Evolutionary conservation across 2,797 vertebrate species (phyloP).

Genomic region (Botia kubotai): DNA sequence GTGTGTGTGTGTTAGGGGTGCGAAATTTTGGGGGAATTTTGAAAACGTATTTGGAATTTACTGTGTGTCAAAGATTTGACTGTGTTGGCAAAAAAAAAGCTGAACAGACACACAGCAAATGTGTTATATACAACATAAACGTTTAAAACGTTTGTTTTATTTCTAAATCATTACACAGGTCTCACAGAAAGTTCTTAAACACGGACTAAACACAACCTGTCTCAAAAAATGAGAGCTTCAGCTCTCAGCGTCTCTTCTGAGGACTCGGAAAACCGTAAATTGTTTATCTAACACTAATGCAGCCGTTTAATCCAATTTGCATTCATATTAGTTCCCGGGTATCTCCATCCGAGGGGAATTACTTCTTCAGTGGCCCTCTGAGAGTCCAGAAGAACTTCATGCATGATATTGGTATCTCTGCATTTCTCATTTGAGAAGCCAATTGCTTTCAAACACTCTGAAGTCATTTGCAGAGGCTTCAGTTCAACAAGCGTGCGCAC

Average conservation of each 20-base stretch:
- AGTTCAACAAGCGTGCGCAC: slow-evolving; percentile 85
- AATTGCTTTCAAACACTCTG: slow-evolving; percentile 91
- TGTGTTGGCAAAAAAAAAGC: too few species aligned
- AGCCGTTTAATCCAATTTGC: slow-evolving; percentile 92
- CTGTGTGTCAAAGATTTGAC: too few species aligned
- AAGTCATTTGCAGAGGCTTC: slow-evolving; percentile 86
- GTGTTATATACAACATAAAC: background rate
- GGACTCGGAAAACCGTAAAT: slow-evolving; percentile 83
- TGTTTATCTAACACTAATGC: slow-evolving; percentile 89
- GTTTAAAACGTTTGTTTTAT: too few species aligned
- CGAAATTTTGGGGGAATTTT: too few species aligned
- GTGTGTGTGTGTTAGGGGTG: too few species aligned
- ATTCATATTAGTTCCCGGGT: slow-evolving; percentile 91
- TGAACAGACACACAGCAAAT: background rate
- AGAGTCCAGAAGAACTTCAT: slow-evolving; percentile 87
- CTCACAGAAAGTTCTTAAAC: background rate
- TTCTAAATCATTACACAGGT: too few species aligned
- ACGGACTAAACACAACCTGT: background rate
- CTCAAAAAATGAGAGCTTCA: slow-evolving; percentile 3
- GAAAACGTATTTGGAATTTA: too few species aligned
- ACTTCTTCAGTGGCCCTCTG: slow-evolving; percentile 90
- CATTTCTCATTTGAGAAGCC: slow-evolving; percentile 92
- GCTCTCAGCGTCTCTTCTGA: slow-evolving; percentile 72
- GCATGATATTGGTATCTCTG: slow-evolving; percentile 92
- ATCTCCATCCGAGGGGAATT: slow-evolving; percentile 85